A percentile compares a stretch with the other conserved stretches of the same genome.
phyloP scores from a whole-genome alignment of 2,797 vertebrate species.

The Rhynchonycteris naso region DNA sequence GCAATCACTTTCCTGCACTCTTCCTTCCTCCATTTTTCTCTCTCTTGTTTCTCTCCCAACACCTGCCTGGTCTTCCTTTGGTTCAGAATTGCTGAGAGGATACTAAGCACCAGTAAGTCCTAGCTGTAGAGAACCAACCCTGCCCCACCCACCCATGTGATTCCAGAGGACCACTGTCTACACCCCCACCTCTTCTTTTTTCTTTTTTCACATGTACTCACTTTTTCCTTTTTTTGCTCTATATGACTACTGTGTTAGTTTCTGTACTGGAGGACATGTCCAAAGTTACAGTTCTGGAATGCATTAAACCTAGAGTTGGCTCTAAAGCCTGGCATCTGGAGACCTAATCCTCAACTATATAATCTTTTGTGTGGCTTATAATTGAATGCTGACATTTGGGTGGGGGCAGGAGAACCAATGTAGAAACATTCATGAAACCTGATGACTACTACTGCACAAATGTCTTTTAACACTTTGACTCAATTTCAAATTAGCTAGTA shows the following conservation, averaged over 20 bases:
- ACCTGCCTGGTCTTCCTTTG: neutral
- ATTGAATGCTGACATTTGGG: neutral
- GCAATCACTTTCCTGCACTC: neutral
- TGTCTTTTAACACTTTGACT: neutral
- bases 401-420: neutral
- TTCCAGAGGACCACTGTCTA: neutral
- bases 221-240: neutral
- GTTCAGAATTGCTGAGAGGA: neutral
- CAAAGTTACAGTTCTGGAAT: neutral
- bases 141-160: rapidly evolving
- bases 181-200: neutral
- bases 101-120: neutral
- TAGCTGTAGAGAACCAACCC: neutral
- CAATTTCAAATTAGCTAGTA: neutral
- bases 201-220: rapidly evolving
- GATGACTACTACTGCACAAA: neutral
- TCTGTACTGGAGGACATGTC: neutral
- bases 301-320: neutral
- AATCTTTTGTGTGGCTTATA: neutral
- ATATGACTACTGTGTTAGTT: neutral
- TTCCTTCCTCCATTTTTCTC: neutral
- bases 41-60: neutral
- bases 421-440: neutral
- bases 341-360: neutral
- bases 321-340: neutral